Evolutionary conservation across 2,113 vertebrate genomes (phyloP), one percentile per base, ranked within the genome.

Genomic region (Ochotona curzoniae): DNA sequence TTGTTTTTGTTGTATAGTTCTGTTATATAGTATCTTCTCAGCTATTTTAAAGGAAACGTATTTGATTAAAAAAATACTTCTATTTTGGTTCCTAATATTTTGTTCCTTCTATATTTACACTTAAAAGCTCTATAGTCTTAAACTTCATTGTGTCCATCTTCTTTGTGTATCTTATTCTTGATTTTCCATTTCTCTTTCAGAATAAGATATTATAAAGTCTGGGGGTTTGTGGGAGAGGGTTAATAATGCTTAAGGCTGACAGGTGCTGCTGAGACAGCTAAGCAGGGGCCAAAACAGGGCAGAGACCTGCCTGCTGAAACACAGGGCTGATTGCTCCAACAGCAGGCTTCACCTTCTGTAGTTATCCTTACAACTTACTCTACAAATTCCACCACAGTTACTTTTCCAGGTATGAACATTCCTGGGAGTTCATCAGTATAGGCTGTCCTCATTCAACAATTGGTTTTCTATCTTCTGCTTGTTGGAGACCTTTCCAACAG

Each of bases 41-140:
- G 47, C 32, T 81, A 23, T 93, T 91, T 91, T 91, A 76, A 75
- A 85, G 32, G 28, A 81, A 85, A 80, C 1, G 26, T 75, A 30
- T 91, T 47, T 63, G 61, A 78, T 85, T 67, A 66, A 32, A 21
- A 20, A 63, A 44, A 71, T 64, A 57, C 17, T 57, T 89, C 2
- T 87, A 54, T 71, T 80, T 38, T 64, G 28, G 15, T 80, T 84
- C 13, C 51, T 60, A 81, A 25, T 64, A 64, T 71, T 81, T 84
- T 85, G 1, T 69, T 57, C 30, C 35, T 61, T 83, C 25, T 23
- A 51, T 26, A 4, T 89, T 75, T 75, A 60, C 2, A 75, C 21
- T 83, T 75, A 23, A 38, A 69, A 32, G 5, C 12, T 75, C 3
- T 71, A 21, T 51, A 64, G 38, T 28, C 20, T 64, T 88, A 60